Conservation (phyloP, 2,113 vertebrate species). For the Calyptomena viridis region DNA sequence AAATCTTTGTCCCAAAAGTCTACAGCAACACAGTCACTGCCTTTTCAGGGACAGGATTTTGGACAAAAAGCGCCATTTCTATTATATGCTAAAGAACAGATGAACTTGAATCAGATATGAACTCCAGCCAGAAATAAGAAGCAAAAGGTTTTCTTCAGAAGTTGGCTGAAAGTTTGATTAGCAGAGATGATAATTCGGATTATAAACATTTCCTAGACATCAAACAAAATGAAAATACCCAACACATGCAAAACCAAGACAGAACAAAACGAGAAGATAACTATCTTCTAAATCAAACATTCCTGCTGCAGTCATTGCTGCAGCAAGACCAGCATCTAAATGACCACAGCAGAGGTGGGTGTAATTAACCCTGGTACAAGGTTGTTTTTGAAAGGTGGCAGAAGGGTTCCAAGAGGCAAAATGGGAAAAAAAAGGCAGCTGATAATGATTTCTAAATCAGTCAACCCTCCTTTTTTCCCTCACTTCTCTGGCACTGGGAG, state of each 20-base stretch:
- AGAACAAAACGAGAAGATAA: neutral
- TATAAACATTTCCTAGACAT: slow-evolving; percentile 29
- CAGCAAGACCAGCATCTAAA: neutral
- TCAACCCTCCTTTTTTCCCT: neutral
- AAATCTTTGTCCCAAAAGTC: neutral
- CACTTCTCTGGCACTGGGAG: neutral
- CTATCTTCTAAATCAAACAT: neutral
- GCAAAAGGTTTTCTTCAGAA: neutral
- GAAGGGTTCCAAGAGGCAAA: neutral
- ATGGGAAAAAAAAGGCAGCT: neutral
- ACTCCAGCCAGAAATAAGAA: neutral
- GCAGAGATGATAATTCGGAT: neutral
- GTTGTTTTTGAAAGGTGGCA: neutral
- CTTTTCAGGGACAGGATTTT: neutral
- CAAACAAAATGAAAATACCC: neutral
- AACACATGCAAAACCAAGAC: neutral
- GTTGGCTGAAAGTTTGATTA: neutral
- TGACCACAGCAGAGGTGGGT: neutral
- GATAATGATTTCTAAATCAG: neutral
- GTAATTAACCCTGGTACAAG: neutral
- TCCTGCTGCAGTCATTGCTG: neutral
- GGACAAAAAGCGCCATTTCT: neutral
- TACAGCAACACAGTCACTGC: neutral
- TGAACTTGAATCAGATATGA: neutral
- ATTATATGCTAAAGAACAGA: neutral